These are phyloP conservation scores for Hyaena hyaena DNA, from an alignment of 2,113 vertebrate species.

Conservation along the genomic window DNA sequence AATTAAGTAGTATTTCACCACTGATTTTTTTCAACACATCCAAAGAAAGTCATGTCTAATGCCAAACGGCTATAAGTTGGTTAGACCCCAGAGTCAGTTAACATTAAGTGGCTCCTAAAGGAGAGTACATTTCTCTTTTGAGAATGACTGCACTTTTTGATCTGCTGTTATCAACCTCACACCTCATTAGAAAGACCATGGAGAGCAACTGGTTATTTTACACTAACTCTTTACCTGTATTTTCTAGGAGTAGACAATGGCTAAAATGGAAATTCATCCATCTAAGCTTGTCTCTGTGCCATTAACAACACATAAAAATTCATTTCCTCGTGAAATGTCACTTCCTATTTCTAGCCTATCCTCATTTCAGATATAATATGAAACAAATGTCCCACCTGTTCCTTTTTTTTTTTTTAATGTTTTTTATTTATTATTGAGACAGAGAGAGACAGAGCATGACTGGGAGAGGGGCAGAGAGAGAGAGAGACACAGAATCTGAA, in stretches of 20 bases:
- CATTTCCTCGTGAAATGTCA: neutral
- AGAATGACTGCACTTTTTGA: no score
- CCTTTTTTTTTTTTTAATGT: neutral
- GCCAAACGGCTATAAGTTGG: neutral
- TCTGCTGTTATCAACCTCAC: neutral
- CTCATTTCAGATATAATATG: conserved; percentile 7
- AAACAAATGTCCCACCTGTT: neutral
- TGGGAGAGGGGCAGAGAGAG: no score
- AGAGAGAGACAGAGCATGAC: no score
- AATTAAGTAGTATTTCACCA: neutral
- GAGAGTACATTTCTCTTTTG: neutral
- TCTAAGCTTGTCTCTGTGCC: neutral
- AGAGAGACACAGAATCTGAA: no score
- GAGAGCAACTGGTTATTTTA: neutral
- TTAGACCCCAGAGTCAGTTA: neutral
- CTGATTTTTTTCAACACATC: neutral
- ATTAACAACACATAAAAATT: conserved; percentile 11
- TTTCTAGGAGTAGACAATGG: conserved; percentile 28
- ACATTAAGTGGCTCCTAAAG: neutral
- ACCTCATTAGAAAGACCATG: neutral
- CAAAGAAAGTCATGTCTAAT: conserved; percentile 42
- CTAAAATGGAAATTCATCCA: conserved; percentile 30
- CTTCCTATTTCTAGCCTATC: neutral
- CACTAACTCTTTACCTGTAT: neutral
- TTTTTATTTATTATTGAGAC: no score